These are phyloP conservation scores for Portevinia maculata DNA, from an alignment of 2,888 invertebrate genomes.

Conservation along the genomic window DNA sequence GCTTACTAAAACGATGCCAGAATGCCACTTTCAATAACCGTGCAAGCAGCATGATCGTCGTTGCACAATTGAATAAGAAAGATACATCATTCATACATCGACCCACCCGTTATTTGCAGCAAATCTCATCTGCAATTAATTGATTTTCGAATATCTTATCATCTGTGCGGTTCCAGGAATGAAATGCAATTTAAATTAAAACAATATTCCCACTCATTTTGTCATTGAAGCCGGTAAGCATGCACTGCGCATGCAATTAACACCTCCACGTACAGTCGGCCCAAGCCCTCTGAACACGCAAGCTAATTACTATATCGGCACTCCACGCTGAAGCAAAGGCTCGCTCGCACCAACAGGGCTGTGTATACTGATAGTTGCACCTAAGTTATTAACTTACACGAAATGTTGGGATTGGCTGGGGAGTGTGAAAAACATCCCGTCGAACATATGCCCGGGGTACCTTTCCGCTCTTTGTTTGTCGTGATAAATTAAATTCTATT, in stretches of 20 bases:
- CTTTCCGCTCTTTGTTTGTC: slow-evolving; percentile 66
- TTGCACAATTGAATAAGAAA: too few relatives aligned
- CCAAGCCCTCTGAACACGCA: slow-evolving; percentile 60
- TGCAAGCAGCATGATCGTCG: too few relatives aligned
- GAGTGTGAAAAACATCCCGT: slow-evolving; percentile 71
- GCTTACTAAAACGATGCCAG: too few relatives aligned
- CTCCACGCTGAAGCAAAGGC: slow-evolving; percentile 3
- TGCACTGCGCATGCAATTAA: slow-evolving; percentile 79
- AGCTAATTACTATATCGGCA: slow-evolving; percentile 64
- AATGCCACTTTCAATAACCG: too few relatives aligned
- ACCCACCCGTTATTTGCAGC: neutral
- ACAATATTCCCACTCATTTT: slow-evolving; percentile 61
- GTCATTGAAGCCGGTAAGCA: slow-evolving; percentile 75
- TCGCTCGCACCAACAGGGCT: slow-evolving; percentile 28
- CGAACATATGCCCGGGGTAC: slow-evolving; percentile 55
- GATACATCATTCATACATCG: neutral
- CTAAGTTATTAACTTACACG: slow-evolving; percentile 71
- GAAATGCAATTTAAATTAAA: slow-evolving; percentile 61
- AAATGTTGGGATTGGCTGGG: slow-evolving; percentile 67
- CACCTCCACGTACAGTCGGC: slow-evolving; percentile 56
- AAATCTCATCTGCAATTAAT: slow-evolving; percentile 21
- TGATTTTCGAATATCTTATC: slow-evolving; percentile 34
- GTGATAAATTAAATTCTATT: slow-evolving; percentile 75
- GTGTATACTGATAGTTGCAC: slow-evolving; percentile 48
- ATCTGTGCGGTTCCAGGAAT: slow-evolving; percentile 24